Percentiles rank a stretch among this genome's conserved stretches.
Evolutionary conservation across 64 coral and sea anemone species (phyloP).

Genomic region (Montipora efflorescens): DNA sequence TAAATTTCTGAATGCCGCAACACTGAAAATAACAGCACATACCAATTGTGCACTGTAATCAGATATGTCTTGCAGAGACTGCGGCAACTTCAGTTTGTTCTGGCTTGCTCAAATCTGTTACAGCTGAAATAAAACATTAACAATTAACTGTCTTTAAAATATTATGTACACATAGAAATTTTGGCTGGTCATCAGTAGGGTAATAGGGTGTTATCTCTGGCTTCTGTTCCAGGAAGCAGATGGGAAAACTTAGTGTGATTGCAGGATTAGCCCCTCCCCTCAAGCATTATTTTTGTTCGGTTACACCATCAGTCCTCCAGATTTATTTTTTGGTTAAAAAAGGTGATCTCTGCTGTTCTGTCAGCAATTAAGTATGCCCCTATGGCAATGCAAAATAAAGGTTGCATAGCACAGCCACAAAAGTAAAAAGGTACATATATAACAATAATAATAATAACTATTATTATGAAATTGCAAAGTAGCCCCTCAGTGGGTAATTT

Average conservation of each 20-base stretch:
- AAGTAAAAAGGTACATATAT: not conserved
- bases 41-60: not conserved
- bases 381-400: not conserved
- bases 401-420: not conserved
- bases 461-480: not conserved
- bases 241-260: not conserved
- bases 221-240: constrained; percentile 4
- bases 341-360: not conserved
- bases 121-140: constrained; percentile 19
- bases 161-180: not conserved
- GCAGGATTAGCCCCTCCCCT: not conserved
- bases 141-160: constrained; percentile 1
- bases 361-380: not conserved
- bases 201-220: not conserved
- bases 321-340: not conserved
- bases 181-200: not conserved
- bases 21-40: not conserved
- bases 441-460: not conserved
- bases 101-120: constrained; percentile 17
- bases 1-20: constrained; percentile 12
- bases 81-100: not conserved
- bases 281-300: not conserved
- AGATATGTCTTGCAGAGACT: not conserved
- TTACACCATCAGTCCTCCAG: not conserved
- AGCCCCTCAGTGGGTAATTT: not conserved